These are phyloP conservation scores for Chalcosyrphus nemorum DNA, from an alignment of 2,888 invertebrate genomes.

Conservation along the genomic window DNA sequence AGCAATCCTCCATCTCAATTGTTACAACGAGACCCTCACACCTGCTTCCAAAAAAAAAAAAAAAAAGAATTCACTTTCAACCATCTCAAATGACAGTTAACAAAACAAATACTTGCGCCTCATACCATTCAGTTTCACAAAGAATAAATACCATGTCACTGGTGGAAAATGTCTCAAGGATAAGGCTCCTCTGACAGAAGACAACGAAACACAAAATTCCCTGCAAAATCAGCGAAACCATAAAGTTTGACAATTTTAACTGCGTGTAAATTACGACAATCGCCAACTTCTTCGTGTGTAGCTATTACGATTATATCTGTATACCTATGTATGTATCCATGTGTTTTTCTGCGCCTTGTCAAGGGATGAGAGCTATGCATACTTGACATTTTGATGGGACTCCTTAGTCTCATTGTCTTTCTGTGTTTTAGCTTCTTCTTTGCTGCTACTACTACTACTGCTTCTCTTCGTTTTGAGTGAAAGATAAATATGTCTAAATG, in stretches of 20 bases:
- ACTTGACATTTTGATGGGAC: constrained; percentile 33
- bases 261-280: constrained; percentile 64
- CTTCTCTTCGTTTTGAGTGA: background rate
- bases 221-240: constrained; percentile 46
- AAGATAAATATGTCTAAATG: constrained; percentile 42
- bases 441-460: no score
- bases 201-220: background rate
- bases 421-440: background rate
- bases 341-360: background rate
- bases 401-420: background rate
- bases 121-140: background rate
- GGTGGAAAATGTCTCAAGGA: background rate
- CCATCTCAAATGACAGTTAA: background rate
- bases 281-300: constrained; percentile 19
- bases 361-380: background rate
- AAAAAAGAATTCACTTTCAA: background rate
- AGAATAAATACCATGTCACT: background rate
- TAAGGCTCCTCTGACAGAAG: no score
- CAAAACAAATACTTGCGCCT: background rate
- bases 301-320: background rate
- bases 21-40: background rate
- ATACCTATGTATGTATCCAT: background rate
- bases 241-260: constrained; percentile 62
- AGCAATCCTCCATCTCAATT: background rate
- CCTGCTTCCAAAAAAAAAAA: background rate